Evolutionary conservation across 2,888 invertebrate genomes (phyloP), one percentile per base, ranked within the genome.

Genomic region (Leptopilina drosophilae): DNA sequence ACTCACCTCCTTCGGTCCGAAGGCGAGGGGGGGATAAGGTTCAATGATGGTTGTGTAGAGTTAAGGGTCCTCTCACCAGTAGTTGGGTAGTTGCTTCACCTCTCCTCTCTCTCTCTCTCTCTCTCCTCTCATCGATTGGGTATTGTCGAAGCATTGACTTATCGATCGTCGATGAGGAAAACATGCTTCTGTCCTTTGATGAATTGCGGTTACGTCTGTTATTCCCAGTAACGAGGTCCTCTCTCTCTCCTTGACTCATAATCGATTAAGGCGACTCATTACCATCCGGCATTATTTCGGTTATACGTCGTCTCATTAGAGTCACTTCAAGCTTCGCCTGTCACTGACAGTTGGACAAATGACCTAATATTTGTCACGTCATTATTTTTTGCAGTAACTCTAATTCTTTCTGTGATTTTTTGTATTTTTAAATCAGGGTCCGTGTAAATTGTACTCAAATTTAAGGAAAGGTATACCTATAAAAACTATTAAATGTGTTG

Each of bases 141-240:
- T 79, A 85, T 85, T 86, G 84, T 87, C 82, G 82, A 84, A 85
- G 83, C 85, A 85, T 86, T 86, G 85, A 85, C 85, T 87, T 86
- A 86, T 85, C 85, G 87, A 87, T 81, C 85, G 81, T 76, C 78
- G 79, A 12, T 49, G 49, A 49, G 49, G 83, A 83, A 84, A 84
- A 83, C 83, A 81, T 79, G 84, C 85, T 84, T 83, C 86, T 82
- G 84, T 83, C 83, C 84, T 84, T 82, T 84, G 80, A 83, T 84
- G 85, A 81, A 83, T 85, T 83, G 84, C 82, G 83, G 85, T 85
- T 84, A 83, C 83, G 83, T 83, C 84, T 83, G 87, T 86, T 85
- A 86, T 86, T 86, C 84, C 42, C 82, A 81, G 82, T 85, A 86
- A 85, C 84, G 85, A 85, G 84, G 77, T 75, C 81, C 82, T 80